phyloP scores from a whole-genome alignment of 2,888 invertebrate species.

The Bimastos eiseni region DNA sequence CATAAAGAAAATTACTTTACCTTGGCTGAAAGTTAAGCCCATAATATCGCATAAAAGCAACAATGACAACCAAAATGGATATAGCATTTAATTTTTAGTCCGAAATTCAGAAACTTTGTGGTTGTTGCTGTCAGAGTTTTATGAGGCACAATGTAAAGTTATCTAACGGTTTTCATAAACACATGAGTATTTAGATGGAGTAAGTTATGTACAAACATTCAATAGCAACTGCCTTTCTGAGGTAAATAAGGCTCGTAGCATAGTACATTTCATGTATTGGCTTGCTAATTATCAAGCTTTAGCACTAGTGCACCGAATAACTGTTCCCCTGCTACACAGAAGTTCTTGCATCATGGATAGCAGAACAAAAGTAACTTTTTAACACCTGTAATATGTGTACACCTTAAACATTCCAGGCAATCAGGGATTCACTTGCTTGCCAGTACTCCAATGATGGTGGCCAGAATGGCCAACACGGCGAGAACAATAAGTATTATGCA shows the following conservation, averaged over 20 bases:
- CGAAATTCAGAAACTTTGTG: too few relatives aligned
- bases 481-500: constrained; percentile 14
- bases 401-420: neutral
- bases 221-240: neutral
- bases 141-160: neutral
- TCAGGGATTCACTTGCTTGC: neutral
- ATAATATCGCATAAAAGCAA: too few relatives aligned
- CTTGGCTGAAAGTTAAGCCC: too few relatives aligned
- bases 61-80: neutral
- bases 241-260: neutral
- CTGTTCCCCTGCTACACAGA: neutral
- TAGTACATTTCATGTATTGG: neutral
- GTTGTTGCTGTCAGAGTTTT: neutral
- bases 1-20: neutral
- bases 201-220: neutral
- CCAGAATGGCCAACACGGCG: constrained; percentile 15
- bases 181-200: neutral
- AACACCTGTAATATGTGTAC: neutral
- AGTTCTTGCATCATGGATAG: neutral
- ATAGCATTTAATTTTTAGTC: neutral
- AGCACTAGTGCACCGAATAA: neutral
- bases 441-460: constrained; percentile 27
- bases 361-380: neutral
- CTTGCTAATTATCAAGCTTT: neutral
- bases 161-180: neutral